Evolutionary conservation across 2,113 vertebrate species (phyloP).

Genomic region (Motacilla tschutschensis): DNA sequence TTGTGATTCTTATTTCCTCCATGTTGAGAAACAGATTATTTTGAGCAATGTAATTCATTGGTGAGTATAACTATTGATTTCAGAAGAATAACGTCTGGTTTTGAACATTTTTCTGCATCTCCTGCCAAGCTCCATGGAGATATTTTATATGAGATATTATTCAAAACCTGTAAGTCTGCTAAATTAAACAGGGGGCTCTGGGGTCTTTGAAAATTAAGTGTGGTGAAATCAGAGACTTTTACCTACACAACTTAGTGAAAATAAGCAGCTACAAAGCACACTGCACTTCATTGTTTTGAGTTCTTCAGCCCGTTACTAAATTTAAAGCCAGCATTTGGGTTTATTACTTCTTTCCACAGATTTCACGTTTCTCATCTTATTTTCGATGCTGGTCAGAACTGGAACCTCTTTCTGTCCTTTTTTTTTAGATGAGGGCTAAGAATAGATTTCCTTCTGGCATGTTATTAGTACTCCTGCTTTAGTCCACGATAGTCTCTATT

Average conservation of each 20-base stretch:
- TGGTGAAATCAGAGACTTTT: constrained; percentile 44
- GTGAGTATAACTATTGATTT: constrained; percentile 18
- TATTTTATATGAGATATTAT: constrained; percentile 38
- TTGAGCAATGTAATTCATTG: background rate
- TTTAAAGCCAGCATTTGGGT: constrained; percentile 2
- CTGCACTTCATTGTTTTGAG: constrained; percentile 54
- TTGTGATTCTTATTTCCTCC: background rate
- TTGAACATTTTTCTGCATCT: constrained; percentile 23
- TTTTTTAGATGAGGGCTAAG: background rate
- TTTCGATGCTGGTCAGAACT: background rate
- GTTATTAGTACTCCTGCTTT: background rate
- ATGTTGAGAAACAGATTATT: background rate
- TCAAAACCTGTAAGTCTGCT: constrained; percentile 49
- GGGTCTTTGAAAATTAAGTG: constrained; percentile 62
- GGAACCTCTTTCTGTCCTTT: background rate
- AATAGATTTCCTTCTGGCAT: constrained; percentile 3
- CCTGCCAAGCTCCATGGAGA: constrained; percentile 19
- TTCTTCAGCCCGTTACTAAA: constrained; percentile 30
- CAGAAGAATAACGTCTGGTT: background rate
- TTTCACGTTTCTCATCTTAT: constrained; percentile 40
- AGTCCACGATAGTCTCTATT: background rate
- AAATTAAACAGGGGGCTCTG: constrained; percentile 46
- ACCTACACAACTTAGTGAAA: constrained; percentile 35
- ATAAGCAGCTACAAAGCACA: constrained; percentile 52
- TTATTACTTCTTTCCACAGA: constrained; percentile 41